phyloP scores from a whole-genome alignment of 2,113 vertebrate genomes.

The Gobiocypris rarus region DNA sequence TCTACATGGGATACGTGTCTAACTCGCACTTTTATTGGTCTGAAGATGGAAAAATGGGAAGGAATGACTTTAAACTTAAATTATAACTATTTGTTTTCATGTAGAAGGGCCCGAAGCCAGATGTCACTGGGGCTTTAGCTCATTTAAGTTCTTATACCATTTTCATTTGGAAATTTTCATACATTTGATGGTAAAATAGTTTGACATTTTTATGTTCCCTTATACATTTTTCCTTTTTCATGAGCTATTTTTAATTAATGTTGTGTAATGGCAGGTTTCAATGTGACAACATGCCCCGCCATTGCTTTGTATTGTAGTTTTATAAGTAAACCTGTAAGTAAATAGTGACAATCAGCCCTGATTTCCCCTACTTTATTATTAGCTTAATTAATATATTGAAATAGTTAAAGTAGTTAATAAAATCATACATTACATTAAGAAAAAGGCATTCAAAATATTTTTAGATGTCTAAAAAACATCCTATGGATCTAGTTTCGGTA shows the following conservation, averaged over 20 bases:
- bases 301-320: no score
- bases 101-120: neutral
- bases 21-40: slow-evolving; percentile 16
- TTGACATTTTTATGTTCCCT: no score
- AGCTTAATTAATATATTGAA: neutral
- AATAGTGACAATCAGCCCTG: neutral
- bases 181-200: no score
- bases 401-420: neutral
- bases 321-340: neutral
- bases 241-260: no score
- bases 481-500: slow-evolving; percentile 52
- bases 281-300: no score
- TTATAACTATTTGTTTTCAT: neutral
- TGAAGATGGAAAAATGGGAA: neutral
- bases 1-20: slow-evolving; percentile 16
- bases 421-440: neutral
- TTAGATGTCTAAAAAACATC: slow-evolving; percentile 11
- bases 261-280: no score
- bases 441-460: slow-evolving; percentile 20
- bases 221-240: no score
- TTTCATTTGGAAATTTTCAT: no score
- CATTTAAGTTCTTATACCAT: neutral
- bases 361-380: neutral
- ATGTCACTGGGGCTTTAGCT: neutral
- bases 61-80: neutral